Base-by-base conservation (phyloP, 1,140 invertebrate species). In the Aphis gossypii region DNA sequence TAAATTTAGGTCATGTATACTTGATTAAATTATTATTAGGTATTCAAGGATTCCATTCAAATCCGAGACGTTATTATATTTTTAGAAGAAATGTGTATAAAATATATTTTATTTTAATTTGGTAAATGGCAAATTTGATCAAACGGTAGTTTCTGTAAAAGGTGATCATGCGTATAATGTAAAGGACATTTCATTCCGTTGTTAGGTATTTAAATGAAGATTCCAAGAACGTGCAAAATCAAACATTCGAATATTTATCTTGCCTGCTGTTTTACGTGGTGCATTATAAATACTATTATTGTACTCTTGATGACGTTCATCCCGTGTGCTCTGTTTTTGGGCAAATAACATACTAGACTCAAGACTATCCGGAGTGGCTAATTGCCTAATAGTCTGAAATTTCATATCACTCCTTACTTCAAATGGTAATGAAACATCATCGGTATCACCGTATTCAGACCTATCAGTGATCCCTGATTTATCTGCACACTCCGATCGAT, bases 341-440 rank as follows among this genome's bases (percentile, higher is more conserved):
- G 84, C 87, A 14, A 89, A 94, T 6, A 89, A 54, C 93, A 89
- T 94, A 56, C 76, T 90, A 21, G 89, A 90, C 25, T 90, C 90
- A 14, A 93, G 8, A 25, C 84, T 89, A 21, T 93, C 84, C 0
- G 84, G 93, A 8, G 87, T 88, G 5, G 84, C 84, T 48, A 93
- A 89, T 83, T 89, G 87, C 25, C 87, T 76, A 35, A 93, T 76
- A 18, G 87, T 93, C 84, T 93, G 84, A 48, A 89, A 93, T 35
- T 83, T 89, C 54, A 35, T 44, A 20, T 93, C 93, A 35, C 21
- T 18, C 14, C 54, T 20, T 18, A 89, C 18, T 9, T 76, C 87
- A 25, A 93, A 93, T 8, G 54, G 25, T n/a, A 94, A 35, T 20
- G 91, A 56, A 56, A 56, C 23, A 20, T 92, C 92, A 20, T 83